Percentiles rank a stretch among this genome's conserved stretches.
phyloP scores from a whole-genome alignment of 1,140 invertebrate genomes.

The Zaprionus davidi region DNA sequence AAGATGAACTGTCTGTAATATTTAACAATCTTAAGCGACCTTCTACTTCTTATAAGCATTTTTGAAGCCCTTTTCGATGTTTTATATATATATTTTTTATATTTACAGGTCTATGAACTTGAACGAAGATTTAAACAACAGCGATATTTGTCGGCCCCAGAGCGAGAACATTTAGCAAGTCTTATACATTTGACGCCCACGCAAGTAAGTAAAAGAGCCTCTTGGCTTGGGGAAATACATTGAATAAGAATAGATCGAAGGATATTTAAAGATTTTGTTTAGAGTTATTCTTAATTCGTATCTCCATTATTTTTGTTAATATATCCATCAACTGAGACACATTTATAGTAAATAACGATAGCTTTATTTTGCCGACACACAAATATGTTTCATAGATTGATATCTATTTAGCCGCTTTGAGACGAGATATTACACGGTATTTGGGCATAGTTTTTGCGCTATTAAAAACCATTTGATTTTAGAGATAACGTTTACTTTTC shows the following conservation, averaged over 20 bases:
- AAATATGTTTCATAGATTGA: not conserved
- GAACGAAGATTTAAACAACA: slow-evolving; percentile 98
- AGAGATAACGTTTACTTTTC: slow-evolving; percentile 27
- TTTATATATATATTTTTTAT: not conserved
- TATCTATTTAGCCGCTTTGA: not conserved
- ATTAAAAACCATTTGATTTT: slow-evolving; percentile 6
- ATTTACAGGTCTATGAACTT: slow-evolving; percentile 96
- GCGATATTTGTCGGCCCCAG: slow-evolving; percentile 98
- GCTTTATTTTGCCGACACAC: not conserved
- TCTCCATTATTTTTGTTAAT: no score
- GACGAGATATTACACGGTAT: slow-evolving; percentile 1
- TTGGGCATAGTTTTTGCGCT: not conserved
- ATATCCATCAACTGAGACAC: not conserved
- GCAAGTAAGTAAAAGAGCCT: slow-evolving; percentile 89
- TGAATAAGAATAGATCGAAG: not conserved
- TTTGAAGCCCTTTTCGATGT: no score
- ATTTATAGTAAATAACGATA: not conserved
- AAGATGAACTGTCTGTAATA: not conserved
- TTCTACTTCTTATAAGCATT: no score
- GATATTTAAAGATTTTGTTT: not conserved
- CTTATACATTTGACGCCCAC: slow-evolving; percentile 97
- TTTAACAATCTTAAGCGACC: no score
- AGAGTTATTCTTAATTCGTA: no score
- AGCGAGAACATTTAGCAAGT: slow-evolving; percentile 97
- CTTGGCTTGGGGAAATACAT: no score